Base-by-base conservation (phyloP, 2,797 vertebrate species). In the Paramormyrops hopkinsi region DNA sequence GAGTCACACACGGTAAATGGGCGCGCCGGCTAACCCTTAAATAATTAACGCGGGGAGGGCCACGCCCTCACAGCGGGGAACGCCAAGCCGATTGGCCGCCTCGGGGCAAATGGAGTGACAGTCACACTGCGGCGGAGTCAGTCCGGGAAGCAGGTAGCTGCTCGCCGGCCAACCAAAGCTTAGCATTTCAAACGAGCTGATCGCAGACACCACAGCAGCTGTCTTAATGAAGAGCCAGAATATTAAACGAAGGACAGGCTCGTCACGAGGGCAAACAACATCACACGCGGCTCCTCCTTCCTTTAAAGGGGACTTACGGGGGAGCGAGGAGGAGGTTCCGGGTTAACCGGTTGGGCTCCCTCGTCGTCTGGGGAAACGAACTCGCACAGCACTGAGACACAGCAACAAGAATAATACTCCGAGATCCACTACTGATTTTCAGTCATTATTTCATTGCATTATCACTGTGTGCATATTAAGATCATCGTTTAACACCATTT, bases 401-500 rank as follows among this genome's bases (percentile, higher is more conserved):
- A 92, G 93, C 93, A 95, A 94, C 92, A 92, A 92, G 92, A 91
- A 94, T 94, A 95, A 95, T 95, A 93, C 93, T 92, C 91, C 91
- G 69, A 93, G 94, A 96, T 96, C 94, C 94, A 92, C 90, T 33
- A 46, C 69, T 44, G 53, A 87, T 83, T 41, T n/a, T 22, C 86
- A 91, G 92, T 94, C 94, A 95, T 95, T 95, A 95, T 93, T 94
- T 89, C 79, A 92, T 90, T 92, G 92, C 94, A 94, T 95, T 94
- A 94, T 93, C 92, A 94, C 92, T 93, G 92, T 59, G 89, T 91
- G 91, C 91, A 90, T 94, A 95, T 95, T 95, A 95, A 95, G 93
- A 94, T 92, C 92, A 93, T 95, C 93, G 91, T 96, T 96, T 95
- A 95, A 93, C 93, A 93, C 92, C 91, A 94, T 95, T 96, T 93